These are phyloP conservation scores for Cosmia pyralina DNA, from an alignment of 2,888 invertebrate genomes.

Conservation along the genomic window DNA sequence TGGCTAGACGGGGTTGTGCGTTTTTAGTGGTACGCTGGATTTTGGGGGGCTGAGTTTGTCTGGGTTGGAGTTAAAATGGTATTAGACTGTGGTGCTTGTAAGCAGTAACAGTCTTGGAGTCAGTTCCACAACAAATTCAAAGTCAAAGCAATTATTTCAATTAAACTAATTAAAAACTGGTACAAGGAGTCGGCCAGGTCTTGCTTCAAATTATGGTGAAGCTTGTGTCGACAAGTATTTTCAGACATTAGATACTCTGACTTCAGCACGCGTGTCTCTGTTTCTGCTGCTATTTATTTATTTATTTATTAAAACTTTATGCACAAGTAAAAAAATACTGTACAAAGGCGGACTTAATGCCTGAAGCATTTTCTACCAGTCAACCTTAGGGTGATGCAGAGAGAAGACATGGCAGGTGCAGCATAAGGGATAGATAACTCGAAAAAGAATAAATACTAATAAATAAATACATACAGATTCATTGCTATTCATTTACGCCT, in stretches of 20 bases:
- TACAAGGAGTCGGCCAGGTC: neutral
- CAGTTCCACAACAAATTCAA: neutral
- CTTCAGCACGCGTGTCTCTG: neutral
- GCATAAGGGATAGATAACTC: too few species aligned
- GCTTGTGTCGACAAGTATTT: neutral
- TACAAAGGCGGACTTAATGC: too few species aligned
- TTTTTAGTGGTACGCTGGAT: conserved; percentile 27
- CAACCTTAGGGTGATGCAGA: too few species aligned
- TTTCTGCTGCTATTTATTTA: neutral
- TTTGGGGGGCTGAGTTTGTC: conserved; percentile 18
- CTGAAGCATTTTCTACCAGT: too few species aligned
- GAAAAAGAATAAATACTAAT: too few species aligned
- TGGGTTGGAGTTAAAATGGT: neutral
- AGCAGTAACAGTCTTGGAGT: neutral
- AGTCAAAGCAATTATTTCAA: neutral
- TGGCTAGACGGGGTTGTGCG: conserved; percentile 47
- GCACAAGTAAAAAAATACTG: too few species aligned
- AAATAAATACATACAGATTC: too few species aligned
- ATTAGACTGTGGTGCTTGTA: neutral
- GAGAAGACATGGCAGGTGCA: too few species aligned
- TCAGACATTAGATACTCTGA: neutral
- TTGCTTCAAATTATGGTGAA: neutral
- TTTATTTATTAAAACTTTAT: too few species aligned
- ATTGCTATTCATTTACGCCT: neutral
- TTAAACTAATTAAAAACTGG: too few species aligned